phyloP scores from a whole-genome alignment of 2,888 invertebrate species.

The Cheilosia grossa region DNA sequence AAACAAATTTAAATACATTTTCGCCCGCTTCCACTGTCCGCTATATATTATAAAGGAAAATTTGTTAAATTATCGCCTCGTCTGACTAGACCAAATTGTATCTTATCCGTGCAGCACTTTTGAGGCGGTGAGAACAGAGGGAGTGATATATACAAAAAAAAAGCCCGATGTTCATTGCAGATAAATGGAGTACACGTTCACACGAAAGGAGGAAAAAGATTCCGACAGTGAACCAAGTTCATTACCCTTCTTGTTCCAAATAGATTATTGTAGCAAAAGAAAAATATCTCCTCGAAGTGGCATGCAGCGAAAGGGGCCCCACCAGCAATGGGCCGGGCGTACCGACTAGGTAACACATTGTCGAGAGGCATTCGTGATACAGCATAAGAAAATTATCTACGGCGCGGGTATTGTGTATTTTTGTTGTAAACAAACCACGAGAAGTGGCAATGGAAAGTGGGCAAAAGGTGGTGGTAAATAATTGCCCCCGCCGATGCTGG shows the following conservation, averaged over 20 bases:
- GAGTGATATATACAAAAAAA: slow-evolving; percentile 18
- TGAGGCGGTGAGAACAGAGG: slow-evolving; percentile 55
- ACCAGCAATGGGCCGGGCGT: neutral
- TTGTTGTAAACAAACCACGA: slow-evolving; percentile 40
- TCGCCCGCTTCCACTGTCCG: slow-evolving; percentile 9
- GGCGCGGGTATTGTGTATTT: neutral
- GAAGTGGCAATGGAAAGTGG: neutral
- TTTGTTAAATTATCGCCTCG: slow-evolving; percentile 53
- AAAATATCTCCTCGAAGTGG: neutral
- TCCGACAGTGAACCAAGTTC: slow-evolving; percentile 55
- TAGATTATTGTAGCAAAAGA: slow-evolving; percentile 21
- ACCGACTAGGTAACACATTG: slow-evolving; percentile 10
- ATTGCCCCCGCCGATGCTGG: slow-evolving; percentile 31
- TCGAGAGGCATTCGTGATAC: slow-evolving; percentile 30
- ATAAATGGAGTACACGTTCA: slow-evolving; percentile 59
- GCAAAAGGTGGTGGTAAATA: slow-evolving; percentile 19
- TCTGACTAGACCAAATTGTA: slow-evolving; percentile 39
- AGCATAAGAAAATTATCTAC: slow-evolving; percentile 18
- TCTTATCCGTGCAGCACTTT: slow-evolving; percentile 39
- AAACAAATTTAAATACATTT: neutral
- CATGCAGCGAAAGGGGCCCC: slow-evolving; percentile 5
- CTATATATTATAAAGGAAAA: slow-evolving; percentile 33
- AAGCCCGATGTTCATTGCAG: slow-evolving; percentile 44
- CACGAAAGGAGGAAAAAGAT: slow-evolving; percentile 17
- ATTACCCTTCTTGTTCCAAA: slow-evolving; percentile 64